phyloP scores from a whole-genome alignment of 2,113 vertebrate genomes.

The Psittacara wagleri region DNA sequence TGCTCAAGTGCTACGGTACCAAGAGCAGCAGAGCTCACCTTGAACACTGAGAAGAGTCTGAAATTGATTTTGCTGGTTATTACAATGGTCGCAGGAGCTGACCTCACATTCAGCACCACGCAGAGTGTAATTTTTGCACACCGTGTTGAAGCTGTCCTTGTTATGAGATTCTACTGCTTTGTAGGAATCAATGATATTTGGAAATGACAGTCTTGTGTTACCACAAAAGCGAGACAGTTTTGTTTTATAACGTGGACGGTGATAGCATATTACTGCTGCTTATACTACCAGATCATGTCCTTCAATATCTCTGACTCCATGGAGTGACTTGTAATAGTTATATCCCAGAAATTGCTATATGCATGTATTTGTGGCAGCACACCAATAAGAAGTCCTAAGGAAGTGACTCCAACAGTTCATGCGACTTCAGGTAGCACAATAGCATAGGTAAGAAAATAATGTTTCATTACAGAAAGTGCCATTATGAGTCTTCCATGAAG shows the following conservation, averaged over 20 bases:
- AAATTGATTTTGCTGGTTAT: constrained; percentile 19
- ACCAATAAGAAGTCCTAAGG: background rate
- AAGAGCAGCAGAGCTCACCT: background rate
- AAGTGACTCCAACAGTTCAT: background rate
- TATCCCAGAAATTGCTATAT: background rate
- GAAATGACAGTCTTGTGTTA: background rate
- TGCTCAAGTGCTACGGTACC: background rate
- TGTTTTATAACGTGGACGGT: background rate
- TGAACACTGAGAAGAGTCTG: background rate
- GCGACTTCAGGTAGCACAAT: background rate
- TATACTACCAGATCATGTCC: background rate
- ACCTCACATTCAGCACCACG: background rate
- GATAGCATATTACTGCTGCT: background rate
- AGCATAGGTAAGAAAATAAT: background rate
- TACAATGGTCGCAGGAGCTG: background rate
- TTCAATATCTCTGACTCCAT: background rate
- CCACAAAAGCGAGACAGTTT: background rate
- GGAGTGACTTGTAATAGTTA: background rate
- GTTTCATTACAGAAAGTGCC: background rate
- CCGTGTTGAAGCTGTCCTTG: background rate
- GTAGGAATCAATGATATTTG: background rate
- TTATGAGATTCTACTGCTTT: background rate
- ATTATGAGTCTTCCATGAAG: background rate
- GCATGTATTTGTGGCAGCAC: background rate
- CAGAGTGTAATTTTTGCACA: background rate